Conservation (phyloP, 2,888 invertebrate species). For the Scelioninae gen. 1 region DNA sequence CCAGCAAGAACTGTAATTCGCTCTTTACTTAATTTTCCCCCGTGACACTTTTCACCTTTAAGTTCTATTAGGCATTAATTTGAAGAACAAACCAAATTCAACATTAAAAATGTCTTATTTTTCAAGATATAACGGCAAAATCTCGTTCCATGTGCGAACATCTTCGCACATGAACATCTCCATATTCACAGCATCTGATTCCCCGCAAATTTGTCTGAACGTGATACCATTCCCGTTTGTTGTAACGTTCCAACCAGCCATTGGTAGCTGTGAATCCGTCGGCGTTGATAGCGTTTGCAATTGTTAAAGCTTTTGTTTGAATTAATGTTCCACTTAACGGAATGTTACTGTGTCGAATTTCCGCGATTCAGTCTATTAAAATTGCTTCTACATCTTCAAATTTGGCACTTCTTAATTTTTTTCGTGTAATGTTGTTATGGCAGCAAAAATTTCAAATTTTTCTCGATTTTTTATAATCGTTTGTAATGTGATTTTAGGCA, state of each 20-base stretch:
- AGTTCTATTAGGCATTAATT: constrained; percentile 70
- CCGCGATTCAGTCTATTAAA: too few species aligned
- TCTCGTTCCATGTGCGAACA: not conserved
- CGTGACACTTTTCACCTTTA: constrained; percentile 76
- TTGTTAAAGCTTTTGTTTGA: too few species aligned
- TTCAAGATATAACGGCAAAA: not conserved
- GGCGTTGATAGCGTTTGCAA: not conserved
- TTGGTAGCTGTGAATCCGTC: not conserved
- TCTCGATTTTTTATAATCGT: too few species aligned
- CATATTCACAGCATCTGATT: not conserved
- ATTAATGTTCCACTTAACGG: too few species aligned
- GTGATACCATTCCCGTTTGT: not conserved
- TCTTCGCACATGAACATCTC: too few species aligned
- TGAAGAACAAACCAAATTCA: constrained; percentile 74
- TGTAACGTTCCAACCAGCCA: not conserved
- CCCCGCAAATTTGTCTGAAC: not conserved
- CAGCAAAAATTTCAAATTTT: too few species aligned
- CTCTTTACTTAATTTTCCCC: constrained; percentile 79
- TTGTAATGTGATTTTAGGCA: too few species aligned
- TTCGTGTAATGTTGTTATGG: too few species aligned
- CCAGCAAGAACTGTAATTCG: constrained; percentile 76
- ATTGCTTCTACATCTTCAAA: too few species aligned
- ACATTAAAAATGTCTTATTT: constrained; percentile 73
- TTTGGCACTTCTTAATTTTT: too few species aligned
- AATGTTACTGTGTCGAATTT: too few species aligned